These are phyloP conservation scores for Pseudopodoces humilis DNA, from an alignment of 2,113 vertebrate genomes.

Conservation along the genomic window DNA sequence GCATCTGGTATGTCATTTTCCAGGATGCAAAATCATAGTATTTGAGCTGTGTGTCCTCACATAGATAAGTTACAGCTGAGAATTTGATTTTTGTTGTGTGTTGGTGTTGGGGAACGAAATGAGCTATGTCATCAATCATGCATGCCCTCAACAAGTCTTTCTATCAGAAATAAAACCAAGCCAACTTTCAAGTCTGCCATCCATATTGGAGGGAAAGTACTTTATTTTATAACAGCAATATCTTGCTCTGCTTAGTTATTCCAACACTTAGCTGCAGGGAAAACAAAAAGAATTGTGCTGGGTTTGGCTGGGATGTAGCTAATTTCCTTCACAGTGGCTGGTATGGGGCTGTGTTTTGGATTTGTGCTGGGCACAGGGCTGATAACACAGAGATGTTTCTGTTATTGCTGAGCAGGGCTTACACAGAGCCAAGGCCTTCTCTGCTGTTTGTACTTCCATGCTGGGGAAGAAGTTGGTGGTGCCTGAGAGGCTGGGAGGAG, in stretches of 20 bases:
- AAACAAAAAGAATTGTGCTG: not conserved
- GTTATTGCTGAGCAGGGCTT: not conserved
- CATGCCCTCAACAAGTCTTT: not conserved
- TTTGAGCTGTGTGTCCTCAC: not conserved
- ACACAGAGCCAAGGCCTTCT: not conserved
- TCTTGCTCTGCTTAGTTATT: not conserved
- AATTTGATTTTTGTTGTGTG: not conserved
- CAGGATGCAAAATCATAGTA: not conserved
- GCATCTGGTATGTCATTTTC: not conserved
- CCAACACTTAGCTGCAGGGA: not conserved
- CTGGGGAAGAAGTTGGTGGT: not conserved
- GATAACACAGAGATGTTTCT: not conserved
- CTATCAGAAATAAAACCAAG: not conserved
- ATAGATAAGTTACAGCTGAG: not conserved
- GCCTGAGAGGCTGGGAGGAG: accelerated
- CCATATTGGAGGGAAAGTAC: not conserved
- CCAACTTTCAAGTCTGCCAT: not conserved
- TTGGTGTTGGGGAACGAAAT: not conserved
- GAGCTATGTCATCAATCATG: not conserved
- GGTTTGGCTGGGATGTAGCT: not conserved
- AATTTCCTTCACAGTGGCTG: not conserved
- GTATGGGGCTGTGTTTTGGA: accelerated
- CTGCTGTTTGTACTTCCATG: accelerated
- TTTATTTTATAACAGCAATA: not conserved
- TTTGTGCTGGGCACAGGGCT: not conserved